Base-by-base conservation (phyloP, 2,888 invertebrate genomes). In the Hetaerina titia region DNA sequence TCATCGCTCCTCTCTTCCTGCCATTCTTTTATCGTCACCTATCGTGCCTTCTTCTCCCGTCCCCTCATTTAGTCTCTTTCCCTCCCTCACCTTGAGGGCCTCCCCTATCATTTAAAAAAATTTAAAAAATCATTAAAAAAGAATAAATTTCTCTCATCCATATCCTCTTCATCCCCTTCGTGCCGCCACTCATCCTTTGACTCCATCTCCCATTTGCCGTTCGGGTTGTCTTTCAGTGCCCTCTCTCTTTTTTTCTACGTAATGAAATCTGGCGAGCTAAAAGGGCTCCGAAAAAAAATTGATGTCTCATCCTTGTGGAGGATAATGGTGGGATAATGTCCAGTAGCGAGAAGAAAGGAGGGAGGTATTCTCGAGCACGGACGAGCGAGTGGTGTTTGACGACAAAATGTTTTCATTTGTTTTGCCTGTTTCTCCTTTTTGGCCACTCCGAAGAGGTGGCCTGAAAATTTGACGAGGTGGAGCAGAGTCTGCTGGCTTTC, bases 21-120 rank as follows among this genome's bases (percentile, higher is more conserved):
- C 31, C 89, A 25, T 60, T 31, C 31, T 19, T 90, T 19, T 31
- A n/a, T 31, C 60, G 15, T 13, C 58, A 87, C 87, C 87, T 31
- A 87, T 87, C 45, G 45, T 31, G 87, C 87, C 87, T 89, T 25
- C 25, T 89, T 89, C 89, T n/a, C 58, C 60, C 13, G 57, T 89
- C 45, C 89, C 45, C 13, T 22, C 45, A 57, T 89, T 45, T 57
- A 89, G 15, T 89, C 58, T 89, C 25, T 60, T 90, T 60, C 60
- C 60, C 13, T 60, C 58, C 58, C n/a, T 60, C 69, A 17, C 58
- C 19, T 69, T n/a, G n/a, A 22, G 69, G 69, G 69, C 69, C 22
- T 69, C 22, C 4, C 45, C 45, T 45, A 1, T 45, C 45, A 45
- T 45, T 69, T n/a, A n/a, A n/a, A n/a, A n/a, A n/a, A n/a, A n/a